These are phyloP conservation scores for Nowickia ferox DNA, from an alignment of 2,888 invertebrate species.

Conservation along the genomic window DNA sequence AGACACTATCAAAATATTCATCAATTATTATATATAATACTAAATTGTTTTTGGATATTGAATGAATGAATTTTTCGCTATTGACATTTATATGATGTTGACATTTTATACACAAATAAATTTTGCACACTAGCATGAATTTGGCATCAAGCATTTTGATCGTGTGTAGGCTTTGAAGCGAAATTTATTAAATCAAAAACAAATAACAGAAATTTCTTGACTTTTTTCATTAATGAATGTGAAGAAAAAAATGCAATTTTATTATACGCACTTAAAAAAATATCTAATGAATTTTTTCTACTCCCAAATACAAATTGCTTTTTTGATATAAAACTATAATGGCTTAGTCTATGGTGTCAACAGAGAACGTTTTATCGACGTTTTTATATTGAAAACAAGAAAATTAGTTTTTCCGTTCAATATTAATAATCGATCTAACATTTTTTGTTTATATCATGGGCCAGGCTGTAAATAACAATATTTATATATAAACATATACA, in stretches of 20 bases:
- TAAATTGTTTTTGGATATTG: too few relatives aligned
- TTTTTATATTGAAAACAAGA: background rate
- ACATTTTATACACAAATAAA: too few relatives aligned
- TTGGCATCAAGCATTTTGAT: too few relatives aligned
- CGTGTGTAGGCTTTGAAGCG: too few relatives aligned
- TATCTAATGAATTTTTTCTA: slow-evolving; percentile 28
- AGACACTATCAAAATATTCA: too few relatives aligned
- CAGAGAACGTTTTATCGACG: too few relatives aligned
- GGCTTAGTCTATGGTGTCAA: fast-evolving
- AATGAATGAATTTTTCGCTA: too few relatives aligned
- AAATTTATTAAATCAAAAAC: background rate
- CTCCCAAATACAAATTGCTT: slow-evolving; percentile 21
- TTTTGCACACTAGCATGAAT: too few relatives aligned
- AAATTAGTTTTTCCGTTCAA: background rate
- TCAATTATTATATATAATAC: too few relatives aligned
- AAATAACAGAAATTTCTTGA: background rate
- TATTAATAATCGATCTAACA: too few relatives aligned
- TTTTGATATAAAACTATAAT: slow-evolving; percentile 57
- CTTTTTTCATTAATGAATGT: background rate
- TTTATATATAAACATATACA: slow-evolving; percentile 78
- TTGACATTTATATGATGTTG: too few relatives aligned
- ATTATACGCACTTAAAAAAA: slow-evolving; percentile 9
- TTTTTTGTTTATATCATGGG: too few relatives aligned
- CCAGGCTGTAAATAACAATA: slow-evolving; percentile 49
- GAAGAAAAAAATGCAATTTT: slow-evolving; percentile 28